Conservation (phyloP, 2,113 vertebrate genomes). For the Beaufortia kweichowensis region DNA sequence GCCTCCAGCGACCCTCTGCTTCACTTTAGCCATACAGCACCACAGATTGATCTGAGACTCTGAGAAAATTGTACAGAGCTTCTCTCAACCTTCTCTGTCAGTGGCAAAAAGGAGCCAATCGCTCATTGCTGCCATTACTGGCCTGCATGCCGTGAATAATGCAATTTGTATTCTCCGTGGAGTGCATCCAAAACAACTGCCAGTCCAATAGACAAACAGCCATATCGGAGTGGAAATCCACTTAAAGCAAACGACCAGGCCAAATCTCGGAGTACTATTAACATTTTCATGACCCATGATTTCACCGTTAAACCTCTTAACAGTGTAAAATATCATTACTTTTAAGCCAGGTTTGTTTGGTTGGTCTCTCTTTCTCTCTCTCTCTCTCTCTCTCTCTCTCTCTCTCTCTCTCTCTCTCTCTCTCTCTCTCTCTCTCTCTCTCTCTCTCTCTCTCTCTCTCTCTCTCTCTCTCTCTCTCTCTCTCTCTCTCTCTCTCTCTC, state of each 20-base stretch:
- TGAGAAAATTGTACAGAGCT: slow-evolving; percentile 70
- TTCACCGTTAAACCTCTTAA: slow-evolving; percentile 59
- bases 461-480: no score
- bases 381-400: no score
- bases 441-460: no score
- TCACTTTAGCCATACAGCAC: slow-evolving; percentile 53
- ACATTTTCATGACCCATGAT: slow-evolving; percentile 64
- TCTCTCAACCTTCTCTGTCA: slow-evolving; percentile 76
- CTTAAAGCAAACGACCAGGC: slow-evolving; percentile 66
- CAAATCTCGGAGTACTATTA: slow-evolving; percentile 64
- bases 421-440: no score
- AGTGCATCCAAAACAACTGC: slow-evolving; percentile 77
- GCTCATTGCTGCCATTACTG: slow-evolving; percentile 76
- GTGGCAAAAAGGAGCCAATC: slow-evolving; percentile 72
- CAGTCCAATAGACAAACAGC: slow-evolving; percentile 75
- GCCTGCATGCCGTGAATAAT: slow-evolving; percentile 78
- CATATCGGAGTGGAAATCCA: slow-evolving; percentile 70
- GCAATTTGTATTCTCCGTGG: slow-evolving; percentile 80
- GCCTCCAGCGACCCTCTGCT: slow-evolving; percentile 39
- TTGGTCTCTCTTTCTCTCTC: no score
- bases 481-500: no score
- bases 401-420: no score
- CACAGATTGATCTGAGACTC: slow-evolving; percentile 69
- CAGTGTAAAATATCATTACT: neutral
- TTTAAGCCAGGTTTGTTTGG: no score